Evolutionary conservation across 2,113 vertebrate genomes (phyloP).

Genomic region (Ceyx cyanopectus): DNA sequence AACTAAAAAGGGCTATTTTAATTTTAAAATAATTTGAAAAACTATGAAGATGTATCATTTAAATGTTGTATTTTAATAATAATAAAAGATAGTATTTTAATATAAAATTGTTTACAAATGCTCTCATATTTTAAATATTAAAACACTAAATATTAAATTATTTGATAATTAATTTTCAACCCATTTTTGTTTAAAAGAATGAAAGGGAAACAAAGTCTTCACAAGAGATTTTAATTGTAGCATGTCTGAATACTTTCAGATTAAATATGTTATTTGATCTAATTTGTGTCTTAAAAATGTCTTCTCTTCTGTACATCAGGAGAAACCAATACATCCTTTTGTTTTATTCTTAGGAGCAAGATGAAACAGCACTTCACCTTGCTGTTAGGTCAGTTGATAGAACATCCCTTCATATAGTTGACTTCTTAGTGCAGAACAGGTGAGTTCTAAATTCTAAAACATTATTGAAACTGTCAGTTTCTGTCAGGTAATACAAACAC

Average conservation of each 20-base stretch:
- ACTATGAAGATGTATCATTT: background rate
- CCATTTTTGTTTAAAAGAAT: background rate
- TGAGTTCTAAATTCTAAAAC: conserved; percentile 38
- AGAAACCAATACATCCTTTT: background rate
- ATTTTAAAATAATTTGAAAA: background rate
- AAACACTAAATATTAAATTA: background rate
- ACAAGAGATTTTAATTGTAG: background rate
- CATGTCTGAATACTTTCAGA: background rate
- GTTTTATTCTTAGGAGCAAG: conserved; percentile 85
- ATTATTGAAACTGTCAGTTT: background rate
- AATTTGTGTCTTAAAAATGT: background rate
- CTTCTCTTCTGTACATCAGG: background rate
- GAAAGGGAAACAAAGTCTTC: background rate
- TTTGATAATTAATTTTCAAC: background rate
- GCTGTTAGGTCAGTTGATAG: conserved; percentile 93
- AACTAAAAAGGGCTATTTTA: background rate
- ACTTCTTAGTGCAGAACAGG: conserved; percentile 97
- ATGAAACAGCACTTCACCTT: conserved; percentile 93
- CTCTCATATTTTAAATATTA: background rate
- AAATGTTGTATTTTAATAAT: background rate
- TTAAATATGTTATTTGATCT: background rate
- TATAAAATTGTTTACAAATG: background rate
- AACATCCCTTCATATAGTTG: conserved; percentile 95
- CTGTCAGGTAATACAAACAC: background rate
- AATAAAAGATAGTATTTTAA: background rate